These are phyloP conservation scores for Lithophane leautieri DNA, from an alignment of 2,888 invertebrate species.

Conservation along the genomic window DNA sequence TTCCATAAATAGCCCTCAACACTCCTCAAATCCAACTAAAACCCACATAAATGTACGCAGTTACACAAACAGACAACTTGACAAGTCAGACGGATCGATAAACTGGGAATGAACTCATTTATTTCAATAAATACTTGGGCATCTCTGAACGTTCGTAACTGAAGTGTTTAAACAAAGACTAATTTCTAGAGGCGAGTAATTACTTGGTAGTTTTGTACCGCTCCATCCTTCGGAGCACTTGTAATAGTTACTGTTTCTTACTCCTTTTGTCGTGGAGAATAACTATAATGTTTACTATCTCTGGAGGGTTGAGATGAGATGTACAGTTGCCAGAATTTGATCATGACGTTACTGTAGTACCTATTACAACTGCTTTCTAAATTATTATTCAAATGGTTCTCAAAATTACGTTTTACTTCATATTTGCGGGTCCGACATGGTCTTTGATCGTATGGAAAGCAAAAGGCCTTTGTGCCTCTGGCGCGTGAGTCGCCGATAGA, in stretches of 20 bases:
- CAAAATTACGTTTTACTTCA: not conserved
- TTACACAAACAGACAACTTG: slow-evolving; percentile 14
- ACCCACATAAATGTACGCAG: not conserved
- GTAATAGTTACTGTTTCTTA: not conserved
- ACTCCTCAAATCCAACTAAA: not conserved
- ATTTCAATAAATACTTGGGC: slow-evolving; percentile 56
- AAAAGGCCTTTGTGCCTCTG: not conserved
- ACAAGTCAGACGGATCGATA: slow-evolving; percentile 41
- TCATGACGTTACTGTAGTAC: slow-evolving; percentile 1
- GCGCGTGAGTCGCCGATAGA: too few relatives aligned
- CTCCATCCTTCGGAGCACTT: slow-evolving; percentile 6
- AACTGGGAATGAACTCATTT: slow-evolving; percentile 50
- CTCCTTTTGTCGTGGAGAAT: slow-evolving; percentile 27
- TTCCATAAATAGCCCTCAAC: slow-evolving; percentile 5
- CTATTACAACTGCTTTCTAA: not conserved
- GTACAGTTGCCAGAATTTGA: slow-evolving; percentile 3
- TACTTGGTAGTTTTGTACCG: slow-evolving; percentile 50
- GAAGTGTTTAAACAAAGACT: slow-evolving; percentile 54
- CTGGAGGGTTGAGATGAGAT: not conserved
- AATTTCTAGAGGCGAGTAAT: slow-evolving; percentile 57
- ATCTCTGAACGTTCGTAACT: slow-evolving; percentile 36
- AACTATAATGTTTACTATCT: slow-evolving; percentile 15
- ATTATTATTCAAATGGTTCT: not conserved
- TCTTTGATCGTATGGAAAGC: not conserved
- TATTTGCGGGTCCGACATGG: not conserved